These are phyloP conservation scores for Sinocyclocheilus rhinocerous DNA, from an alignment of 2,113 vertebrate genomes.

Conservation along the genomic window DNA sequence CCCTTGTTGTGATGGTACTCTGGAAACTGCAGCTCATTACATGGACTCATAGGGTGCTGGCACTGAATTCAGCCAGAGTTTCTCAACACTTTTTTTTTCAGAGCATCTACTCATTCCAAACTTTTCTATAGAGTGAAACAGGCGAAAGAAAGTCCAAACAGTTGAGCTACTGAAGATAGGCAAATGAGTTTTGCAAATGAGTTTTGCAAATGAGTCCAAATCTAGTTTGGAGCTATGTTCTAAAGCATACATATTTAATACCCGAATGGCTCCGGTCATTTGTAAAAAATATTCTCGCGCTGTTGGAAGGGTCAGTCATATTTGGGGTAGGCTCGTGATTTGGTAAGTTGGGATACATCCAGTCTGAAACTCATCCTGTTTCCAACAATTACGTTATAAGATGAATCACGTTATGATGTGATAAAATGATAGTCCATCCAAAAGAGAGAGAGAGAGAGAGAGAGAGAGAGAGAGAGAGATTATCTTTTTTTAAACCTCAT, in stretches of 20 bases:
- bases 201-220: background rate
- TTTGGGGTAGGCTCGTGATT: background rate
- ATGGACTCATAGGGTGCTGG: conserved; percentile 2
- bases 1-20: conserved; percentile 19
- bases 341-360: background rate
- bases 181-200: conserved; percentile 8
- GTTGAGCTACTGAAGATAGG: background rate
- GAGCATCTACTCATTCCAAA: conserved; percentile 1
- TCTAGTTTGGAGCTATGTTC: conserved; percentile 11
- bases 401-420: background rate
- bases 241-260: conserved; percentile 19
- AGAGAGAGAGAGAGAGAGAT: too few relatives aligned
- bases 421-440: too few relatives aligned
- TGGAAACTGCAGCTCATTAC: conserved; percentile 9
- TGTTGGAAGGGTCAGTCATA: background rate
- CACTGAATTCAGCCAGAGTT: conserved; percentile 1
- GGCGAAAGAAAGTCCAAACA: background rate
- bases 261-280: background rate
- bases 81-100: background rate
- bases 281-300: background rate
- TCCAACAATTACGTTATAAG: background rate
- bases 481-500: background rate
- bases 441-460: too few relatives aligned
- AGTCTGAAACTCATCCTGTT: background rate
- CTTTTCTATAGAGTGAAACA: background rate